Conservation (phyloP, 2,797 vertebrate genomes). For the Sitta carolinensis region DNA sequence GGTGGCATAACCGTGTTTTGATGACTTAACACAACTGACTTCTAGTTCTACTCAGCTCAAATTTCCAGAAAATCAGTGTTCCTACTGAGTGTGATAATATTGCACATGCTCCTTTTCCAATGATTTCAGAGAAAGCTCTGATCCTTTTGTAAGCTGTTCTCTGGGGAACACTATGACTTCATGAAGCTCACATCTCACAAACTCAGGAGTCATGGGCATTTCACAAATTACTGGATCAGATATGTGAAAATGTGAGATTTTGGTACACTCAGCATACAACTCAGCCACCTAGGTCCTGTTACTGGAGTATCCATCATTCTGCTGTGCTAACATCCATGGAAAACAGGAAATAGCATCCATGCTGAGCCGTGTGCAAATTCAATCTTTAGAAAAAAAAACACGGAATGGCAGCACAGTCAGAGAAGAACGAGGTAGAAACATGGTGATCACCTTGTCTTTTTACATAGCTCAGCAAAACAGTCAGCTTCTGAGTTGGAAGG, state of each 20-base stretch:
- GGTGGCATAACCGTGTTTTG: constrained; percentile 1
- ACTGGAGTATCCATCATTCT: neutral
- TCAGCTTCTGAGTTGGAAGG: neutral
- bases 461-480: neutral
- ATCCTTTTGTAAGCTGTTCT: neutral
- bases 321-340: neutral
- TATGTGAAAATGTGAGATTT: neutral
- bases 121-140: neutral
- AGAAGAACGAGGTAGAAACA: neutral
- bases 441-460: neutral
- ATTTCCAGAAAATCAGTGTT: constrained; percentile 31
- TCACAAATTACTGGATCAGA: neutral
- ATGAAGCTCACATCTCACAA: neutral
- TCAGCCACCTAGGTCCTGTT: neutral
- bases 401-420: neutral
- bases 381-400: neutral
- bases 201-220: neutral
- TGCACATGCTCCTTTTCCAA: neutral
- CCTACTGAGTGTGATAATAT: neutral
- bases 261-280: neutral
- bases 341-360: neutral
- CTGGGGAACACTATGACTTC: neutral
- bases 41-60: constrained; percentile 12
- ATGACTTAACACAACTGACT: constrained; percentile 15
- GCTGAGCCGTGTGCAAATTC: neutral